A percentile compares a stretch with the other conserved stretches of the same genome.
Conservation (phyloP, 1,140 invertebrate genomes). For the Diabrotica undecimpunctata region DNA sequence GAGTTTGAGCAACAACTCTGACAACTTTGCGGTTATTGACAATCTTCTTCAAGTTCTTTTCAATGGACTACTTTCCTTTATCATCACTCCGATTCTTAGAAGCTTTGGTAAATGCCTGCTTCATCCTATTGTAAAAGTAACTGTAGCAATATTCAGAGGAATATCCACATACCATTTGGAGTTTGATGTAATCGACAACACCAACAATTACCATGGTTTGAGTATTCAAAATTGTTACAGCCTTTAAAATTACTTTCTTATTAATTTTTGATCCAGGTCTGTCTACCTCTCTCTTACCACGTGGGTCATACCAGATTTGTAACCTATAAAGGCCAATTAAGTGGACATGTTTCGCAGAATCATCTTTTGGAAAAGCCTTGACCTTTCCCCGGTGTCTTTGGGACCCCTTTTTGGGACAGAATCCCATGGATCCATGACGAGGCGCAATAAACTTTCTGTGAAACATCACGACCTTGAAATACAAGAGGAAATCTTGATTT, state of each 20-base stretch:
- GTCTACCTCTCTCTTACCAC: constrained; percentile 77
- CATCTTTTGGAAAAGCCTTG: constrained; percentile 99
- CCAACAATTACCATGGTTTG: constrained; percentile 98
- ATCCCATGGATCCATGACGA: constrained; percentile 98
- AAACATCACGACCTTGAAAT: constrained; percentile 54
- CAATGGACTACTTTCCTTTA: constrained; percentile 93
- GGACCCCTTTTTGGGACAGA: constrained; percentile 97
- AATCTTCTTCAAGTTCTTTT: constrained; percentile 95
- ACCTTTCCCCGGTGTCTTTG: constrained; percentile 95
- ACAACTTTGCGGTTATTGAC: constrained; percentile 97
- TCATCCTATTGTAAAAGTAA: constrained; percentile 99
- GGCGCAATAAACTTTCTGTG: constrained; percentile 99
- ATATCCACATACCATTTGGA: too few relatives aligned
- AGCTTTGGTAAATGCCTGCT: constrained; percentile 99
- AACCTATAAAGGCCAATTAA: constrained; percentile 96
- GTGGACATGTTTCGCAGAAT: constrained; percentile 92
- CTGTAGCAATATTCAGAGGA: too few relatives aligned
- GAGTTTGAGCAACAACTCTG: constrained; percentile 95
- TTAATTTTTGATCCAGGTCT: constrained; percentile 98
- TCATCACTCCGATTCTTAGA: constrained; percentile 99
- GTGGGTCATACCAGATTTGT: constrained; percentile 4
- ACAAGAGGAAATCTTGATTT: constrained; percentile 28
- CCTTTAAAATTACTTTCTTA: constrained; percentile 99
- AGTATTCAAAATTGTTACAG: constrained; percentile 96
- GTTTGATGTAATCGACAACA: too few relatives aligned